A percentile compares a stretch with the other conserved stretches of the same genome.
phyloP scores from a whole-genome alignment of 2,797 vertebrate genomes.

The Cyclopterus lumpus region DNA sequence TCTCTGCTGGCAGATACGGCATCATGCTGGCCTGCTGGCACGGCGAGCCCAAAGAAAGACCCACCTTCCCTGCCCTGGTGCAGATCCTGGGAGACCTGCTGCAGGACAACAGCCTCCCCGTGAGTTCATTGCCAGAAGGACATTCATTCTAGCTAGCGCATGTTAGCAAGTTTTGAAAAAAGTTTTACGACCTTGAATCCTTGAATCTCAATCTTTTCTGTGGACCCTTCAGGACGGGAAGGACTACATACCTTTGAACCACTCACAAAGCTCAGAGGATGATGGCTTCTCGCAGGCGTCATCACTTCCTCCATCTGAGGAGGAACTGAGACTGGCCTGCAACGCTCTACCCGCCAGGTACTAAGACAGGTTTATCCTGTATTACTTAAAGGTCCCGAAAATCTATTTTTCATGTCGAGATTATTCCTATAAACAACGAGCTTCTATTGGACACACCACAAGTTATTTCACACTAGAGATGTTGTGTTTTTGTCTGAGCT shows the following conservation, averaged over 20 bases:
- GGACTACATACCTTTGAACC: constrained; percentile 86
- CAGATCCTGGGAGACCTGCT: constrained; percentile 95
- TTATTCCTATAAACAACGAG: neutral
- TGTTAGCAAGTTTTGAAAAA: neutral
- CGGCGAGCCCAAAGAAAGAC: constrained; percentile 93
- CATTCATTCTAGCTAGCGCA: fast-evolving
- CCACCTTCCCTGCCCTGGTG: constrained; percentile 92
- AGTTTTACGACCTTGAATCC: neutral
- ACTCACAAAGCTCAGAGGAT: constrained; percentile 93
- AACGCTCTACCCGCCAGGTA: constrained; percentile 91
- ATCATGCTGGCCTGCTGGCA: constrained; percentile 99
- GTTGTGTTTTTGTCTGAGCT: neutral
- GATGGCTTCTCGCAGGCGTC: constrained; percentile 93
- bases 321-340: constrained; percentile 86
- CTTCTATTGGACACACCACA: neutral
- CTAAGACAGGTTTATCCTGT: neutral
- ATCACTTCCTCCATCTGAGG: constrained; percentile 89
- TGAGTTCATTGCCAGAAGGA: constrained; percentile 65
- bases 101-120: constrained; percentile 90
- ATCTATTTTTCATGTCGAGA: neutral
- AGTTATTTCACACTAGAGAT: neutral
- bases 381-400: neutral
- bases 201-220: neutral
- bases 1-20: constrained; percentile 88
- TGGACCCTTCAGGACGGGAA: constrained; percentile 86